Conservation (phyloP, 2,888 invertebrate genomes). For the Eupithecia abbreviata region DNA sequence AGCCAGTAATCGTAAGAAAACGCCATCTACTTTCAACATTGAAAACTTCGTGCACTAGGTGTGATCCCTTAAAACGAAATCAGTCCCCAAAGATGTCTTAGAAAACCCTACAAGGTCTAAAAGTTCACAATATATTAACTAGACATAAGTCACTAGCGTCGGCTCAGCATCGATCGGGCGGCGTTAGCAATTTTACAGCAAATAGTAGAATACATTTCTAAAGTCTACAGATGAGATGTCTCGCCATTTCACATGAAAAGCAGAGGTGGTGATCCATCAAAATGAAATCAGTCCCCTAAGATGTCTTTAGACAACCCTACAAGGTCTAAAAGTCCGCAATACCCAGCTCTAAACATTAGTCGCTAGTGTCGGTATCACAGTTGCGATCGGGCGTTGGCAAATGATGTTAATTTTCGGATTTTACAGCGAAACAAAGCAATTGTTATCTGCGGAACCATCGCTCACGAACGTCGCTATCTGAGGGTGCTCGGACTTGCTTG, state of each 20-base stretch:
- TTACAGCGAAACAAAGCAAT: conserved; percentile 81
- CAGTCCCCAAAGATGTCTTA: no score
- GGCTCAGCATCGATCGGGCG: no score
- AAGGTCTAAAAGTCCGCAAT: conserved; percentile 17
- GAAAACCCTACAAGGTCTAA: no score
- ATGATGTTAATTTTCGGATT: conserved; percentile 83
- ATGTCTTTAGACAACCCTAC: conserved; percentile 24
- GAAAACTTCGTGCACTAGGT: neutral
- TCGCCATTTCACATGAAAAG: no score
- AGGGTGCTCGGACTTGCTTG: conserved; percentile 57
- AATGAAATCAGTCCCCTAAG: neutral
- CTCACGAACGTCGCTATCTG: conserved; percentile 75
- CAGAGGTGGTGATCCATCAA: neutral
- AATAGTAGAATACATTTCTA: neutral
- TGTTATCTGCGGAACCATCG: conserved; percentile 75
- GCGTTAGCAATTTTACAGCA: no score
- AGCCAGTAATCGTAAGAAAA: neutral
- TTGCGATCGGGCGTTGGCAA: conserved; percentile 79
- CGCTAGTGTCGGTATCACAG: conserved; percentile 65
- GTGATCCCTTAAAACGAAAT: no score
- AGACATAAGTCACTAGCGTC: no score
- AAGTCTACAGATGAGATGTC: neutral
- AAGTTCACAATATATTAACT: no score
- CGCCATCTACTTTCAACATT: neutral
- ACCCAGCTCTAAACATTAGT: conserved; percentile 32